These are phyloP conservation scores for Neoascia interrupta DNA, from an alignment of 2,888 invertebrate genomes.

Conservation along the genomic window DNA sequence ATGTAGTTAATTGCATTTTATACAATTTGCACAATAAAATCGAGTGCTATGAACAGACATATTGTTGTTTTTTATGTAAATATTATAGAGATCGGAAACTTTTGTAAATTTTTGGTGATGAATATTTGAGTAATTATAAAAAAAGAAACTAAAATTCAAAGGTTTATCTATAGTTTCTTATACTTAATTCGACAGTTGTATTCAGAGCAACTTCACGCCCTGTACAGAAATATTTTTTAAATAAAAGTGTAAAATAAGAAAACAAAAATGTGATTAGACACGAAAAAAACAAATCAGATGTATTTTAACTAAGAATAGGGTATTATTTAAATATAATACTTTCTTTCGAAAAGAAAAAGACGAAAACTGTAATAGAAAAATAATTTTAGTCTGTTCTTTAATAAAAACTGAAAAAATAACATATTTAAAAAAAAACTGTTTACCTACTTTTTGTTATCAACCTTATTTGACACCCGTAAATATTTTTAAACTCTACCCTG, in stretches of 20 bases:
- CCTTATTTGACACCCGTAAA: too few species aligned
- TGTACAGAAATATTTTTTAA: slow-evolving; percentile 59
- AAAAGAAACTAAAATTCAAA: slow-evolving; percentile 23
- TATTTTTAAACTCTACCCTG: too few species aligned
- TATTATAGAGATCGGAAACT: neutral
- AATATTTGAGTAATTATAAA: slow-evolving; percentile 14
- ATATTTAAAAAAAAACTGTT: slow-evolving; percentile 8
- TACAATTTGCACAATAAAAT: neutral
- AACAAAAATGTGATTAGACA: slow-evolving; percentile 17
- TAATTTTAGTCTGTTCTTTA: slow-evolving; percentile 64
- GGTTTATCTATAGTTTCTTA: slow-evolving; percentile 59
- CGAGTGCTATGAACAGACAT: slow-evolving; percentile 12
- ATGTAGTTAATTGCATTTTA: neutral
- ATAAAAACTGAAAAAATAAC: slow-evolving; percentile 42
- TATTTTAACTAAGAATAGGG: slow-evolving; percentile 52
- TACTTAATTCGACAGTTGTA: slow-evolving; percentile 52
- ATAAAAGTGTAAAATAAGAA: slow-evolving; percentile 22
- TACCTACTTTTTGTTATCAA: too few species aligned
- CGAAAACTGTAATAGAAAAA: slow-evolving; percentile 27
- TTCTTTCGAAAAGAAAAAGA: slow-evolving; percentile 30
- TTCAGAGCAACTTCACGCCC: slow-evolving; percentile 34
- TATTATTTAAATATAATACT: slow-evolving; percentile 36
- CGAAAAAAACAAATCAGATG: slow-evolving; percentile 21
- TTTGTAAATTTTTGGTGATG: neutral
- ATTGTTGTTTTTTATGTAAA: slow-evolving; percentile 23